Percentiles rank a stretch among this genome's conserved stretches.
phyloP scores from a whole-genome alignment of 2,113 vertebrate species.

The Microtus richardsoni region DNA sequence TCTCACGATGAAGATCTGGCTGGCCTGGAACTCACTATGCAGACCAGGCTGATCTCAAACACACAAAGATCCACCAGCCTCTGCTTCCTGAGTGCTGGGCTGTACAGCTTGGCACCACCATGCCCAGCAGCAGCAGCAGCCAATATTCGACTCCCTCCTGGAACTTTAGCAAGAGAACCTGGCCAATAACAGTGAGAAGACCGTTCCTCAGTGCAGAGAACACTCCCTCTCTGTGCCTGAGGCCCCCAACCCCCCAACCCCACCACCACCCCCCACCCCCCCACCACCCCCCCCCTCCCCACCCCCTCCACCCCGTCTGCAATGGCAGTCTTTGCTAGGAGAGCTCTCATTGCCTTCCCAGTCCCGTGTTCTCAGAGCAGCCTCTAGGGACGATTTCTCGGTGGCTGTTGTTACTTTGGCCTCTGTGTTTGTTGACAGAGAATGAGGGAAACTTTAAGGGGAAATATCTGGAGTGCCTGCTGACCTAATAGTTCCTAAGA shows the following conservation, averaged over 20 bases:
- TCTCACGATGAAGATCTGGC: background rate
- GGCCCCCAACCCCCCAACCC: too few species aligned
- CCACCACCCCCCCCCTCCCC: too few species aligned
- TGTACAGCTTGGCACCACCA: background rate
- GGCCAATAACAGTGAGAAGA: too few species aligned
- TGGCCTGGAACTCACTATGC: background rate
- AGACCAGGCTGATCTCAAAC: background rate
- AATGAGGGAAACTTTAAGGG: background rate
- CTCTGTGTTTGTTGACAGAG: background rate
- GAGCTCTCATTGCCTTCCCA: background rate
- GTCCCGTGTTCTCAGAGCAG: background rate
- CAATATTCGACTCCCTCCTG: background rate
- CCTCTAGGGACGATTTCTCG: too few species aligned
- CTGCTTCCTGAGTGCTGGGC: background rate
- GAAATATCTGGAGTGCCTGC: background rate
- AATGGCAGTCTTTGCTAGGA: background rate
- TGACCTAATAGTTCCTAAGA: background rate
- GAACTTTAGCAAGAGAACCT: background rate
- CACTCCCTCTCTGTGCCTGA: background rate
- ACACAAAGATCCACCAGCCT: background rate
- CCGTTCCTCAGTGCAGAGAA: background rate
- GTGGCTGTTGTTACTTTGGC: background rate
- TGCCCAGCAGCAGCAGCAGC: background rate
- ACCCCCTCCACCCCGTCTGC: background rate
- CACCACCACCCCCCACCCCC: too few species aligned